Evolutionary conservation across 2,797 vertebrate species (phyloP).

Genomic region (Linurgus olivaceus): DNA sequence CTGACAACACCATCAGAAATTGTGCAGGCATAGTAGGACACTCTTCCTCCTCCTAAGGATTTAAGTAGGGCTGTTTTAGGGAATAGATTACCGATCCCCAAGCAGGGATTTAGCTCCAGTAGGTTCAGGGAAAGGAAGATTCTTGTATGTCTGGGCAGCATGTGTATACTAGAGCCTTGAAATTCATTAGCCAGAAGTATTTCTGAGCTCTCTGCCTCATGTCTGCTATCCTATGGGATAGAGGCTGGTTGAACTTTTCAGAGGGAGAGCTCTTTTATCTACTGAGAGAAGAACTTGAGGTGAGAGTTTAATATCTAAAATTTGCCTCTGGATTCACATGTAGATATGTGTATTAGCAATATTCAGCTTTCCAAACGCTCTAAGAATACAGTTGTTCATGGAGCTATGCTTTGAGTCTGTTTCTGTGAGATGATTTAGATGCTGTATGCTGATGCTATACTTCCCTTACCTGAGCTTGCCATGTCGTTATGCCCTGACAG

Average conservation of each 20-base stretch:
- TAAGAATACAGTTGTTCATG: background rate
- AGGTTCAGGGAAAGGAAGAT: background rate
- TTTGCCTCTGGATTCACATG: background rate
- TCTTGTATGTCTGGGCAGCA: background rate
- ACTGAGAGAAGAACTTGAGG: background rate
- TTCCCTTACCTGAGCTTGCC: background rate
- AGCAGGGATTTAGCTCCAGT: background rate
- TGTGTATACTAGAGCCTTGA: background rate
- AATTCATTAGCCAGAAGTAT: background rate
- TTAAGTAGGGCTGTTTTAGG: background rate
- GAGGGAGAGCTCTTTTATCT: background rate
- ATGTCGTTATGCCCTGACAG: background rate
- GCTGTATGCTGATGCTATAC: background rate
- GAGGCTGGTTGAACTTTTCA: background rate
- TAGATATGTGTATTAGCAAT: background rate
- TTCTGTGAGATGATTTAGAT: background rate
- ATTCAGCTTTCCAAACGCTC: background rate
- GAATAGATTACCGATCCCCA: background rate
- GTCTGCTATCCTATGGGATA: background rate
- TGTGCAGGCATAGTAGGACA: accelerated
- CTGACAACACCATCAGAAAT: background rate
- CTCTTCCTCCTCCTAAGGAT: background rate
- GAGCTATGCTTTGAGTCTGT: background rate
- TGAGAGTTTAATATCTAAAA: background rate
- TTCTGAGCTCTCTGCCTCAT: background rate